phyloP scores from a whole-genome alignment of 2,797 vertebrate species.

The Myotis daubentonii region DNA sequence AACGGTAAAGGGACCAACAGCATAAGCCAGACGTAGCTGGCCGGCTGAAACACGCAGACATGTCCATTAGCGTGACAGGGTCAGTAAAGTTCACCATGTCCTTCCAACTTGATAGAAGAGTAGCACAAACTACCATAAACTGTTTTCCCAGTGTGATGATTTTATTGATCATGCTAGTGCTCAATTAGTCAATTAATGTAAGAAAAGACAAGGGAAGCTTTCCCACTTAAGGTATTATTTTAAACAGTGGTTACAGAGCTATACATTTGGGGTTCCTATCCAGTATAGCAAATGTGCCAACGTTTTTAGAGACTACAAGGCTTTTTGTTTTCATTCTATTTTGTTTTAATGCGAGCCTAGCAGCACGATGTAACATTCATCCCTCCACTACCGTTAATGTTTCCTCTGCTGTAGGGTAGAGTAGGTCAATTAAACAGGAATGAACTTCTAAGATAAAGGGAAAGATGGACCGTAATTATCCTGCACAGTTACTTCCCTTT shows the following conservation, averaged over 20 bases:
- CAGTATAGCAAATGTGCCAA: background rate
- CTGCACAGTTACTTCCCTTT: background rate
- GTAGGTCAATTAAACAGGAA: conserved; percentile 32
- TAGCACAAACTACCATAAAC: background rate
- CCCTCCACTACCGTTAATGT: background rate
- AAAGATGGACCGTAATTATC: conserved; percentile 18
- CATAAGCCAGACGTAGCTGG: background rate
- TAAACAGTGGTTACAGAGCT: background rate
- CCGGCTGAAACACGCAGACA: conserved; percentile 15
- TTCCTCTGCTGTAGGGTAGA: background rate
- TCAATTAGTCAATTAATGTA: background rate
- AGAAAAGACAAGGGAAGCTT: background rate
- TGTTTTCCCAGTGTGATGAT: background rate
- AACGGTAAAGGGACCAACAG: background rate
- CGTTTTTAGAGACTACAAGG: background rate
- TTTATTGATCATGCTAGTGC: background rate
- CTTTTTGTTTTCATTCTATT: background rate
- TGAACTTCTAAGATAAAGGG: conserved; percentile 10
- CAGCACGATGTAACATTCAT: background rate
- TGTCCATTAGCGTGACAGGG: background rate
- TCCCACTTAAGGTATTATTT: background rate
- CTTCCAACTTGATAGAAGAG: background rate
- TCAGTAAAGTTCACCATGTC: background rate
- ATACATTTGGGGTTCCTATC: background rate
- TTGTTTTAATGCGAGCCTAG: background rate